phyloP scores from a whole-genome alignment of 2,113 vertebrate genomes.

The Paracanthobrama guichenoti region DNA sequence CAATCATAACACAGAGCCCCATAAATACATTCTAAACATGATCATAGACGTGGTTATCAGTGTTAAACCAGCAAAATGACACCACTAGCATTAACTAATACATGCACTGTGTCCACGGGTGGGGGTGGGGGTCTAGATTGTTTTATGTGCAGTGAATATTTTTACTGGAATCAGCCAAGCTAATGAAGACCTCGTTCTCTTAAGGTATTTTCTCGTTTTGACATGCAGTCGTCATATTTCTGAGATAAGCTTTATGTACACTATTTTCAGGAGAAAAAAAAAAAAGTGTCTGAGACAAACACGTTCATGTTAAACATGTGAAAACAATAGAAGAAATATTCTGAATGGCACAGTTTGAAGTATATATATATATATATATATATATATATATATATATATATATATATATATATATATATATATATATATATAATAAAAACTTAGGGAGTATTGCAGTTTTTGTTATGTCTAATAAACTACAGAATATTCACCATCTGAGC shows the following conservation, averaged over 20 bases:
- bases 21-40: slow-evolving; percentile 71
- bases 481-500: slow-evolving; percentile 39
- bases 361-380: too few species aligned
- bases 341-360: slow-evolving; percentile 35
- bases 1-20: slow-evolving; percentile 48
- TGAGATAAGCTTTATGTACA: slow-evolving; percentile 74
- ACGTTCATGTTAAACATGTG: slow-evolving; percentile 10
- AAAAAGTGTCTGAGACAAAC: slow-evolving; percentile 25
- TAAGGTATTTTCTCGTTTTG: slow-evolving; percentile 59
- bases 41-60: slow-evolving; percentile 57
- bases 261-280: slow-evolving; percentile 24
- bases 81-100: slow-evolving; percentile 55
- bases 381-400: too few species aligned
- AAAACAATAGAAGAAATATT: slow-evolving; percentile 32
- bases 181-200: slow-evolving; percentile 66
- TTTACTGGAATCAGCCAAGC: slow-evolving; percentile 65
- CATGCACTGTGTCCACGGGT: slow-evolving; percentile 62
- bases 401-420: too few species aligned
- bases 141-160: slow-evolving; percentile 57
- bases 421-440: too few species aligned
- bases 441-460: slow-evolving; percentile 24
- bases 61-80: slow-evolving; percentile 53
- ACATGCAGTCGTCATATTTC: slow-evolving; percentile 71
- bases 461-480: slow-evolving; percentile 4
- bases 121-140: slow-evolving; percentile 51